phyloP scores from a whole-genome alignment of 2,888 invertebrate genomes.

The Zaprionus obscuricornis region DNA sequence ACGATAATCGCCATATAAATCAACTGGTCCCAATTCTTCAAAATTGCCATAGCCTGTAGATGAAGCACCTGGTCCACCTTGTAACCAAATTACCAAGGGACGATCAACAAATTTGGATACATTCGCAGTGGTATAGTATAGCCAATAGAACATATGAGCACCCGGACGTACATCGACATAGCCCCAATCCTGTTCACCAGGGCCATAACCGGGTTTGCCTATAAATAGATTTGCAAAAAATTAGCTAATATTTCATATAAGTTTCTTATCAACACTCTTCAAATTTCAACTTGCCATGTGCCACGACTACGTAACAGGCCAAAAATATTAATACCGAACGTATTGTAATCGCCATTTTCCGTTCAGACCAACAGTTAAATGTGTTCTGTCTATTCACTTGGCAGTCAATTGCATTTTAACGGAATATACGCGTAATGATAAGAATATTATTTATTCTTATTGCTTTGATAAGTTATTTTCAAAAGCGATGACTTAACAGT shows the following conservation, averaged over 20 bases:
- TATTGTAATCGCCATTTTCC: conserved; percentile 25
- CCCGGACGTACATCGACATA: conserved; percentile 89
- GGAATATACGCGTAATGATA: too few relatives aligned
- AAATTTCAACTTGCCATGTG: conserved; percentile 30
- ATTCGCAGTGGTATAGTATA: conserved; percentile 89
- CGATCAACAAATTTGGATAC: conserved; percentile 86
- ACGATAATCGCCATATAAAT: conserved; percentile 86
- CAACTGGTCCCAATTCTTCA: conserved; percentile 90
- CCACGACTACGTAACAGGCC: conserved; percentile 23
- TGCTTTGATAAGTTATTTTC: neutral
- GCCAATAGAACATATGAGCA: conserved; percentile 94
- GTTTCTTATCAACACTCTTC: neutral
- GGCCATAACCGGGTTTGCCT: conserved; percentile 84
- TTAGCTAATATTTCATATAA: neutral
- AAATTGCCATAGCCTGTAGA: conserved; percentile 94
- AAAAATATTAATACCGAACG: conserved; percentile 35
- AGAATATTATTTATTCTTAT: too few relatives aligned
- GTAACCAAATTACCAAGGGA: conserved; percentile 92
- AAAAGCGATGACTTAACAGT: too few relatives aligned
- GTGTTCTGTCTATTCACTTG: conserved; percentile 1
- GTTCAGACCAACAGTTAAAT: conserved; percentile 4
- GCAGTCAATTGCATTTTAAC: conserved; percentile 39
- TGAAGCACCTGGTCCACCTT: conserved; percentile 93
- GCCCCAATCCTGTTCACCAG: conserved; percentile 89
- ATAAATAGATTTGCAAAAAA: conserved; percentile 68